Conservation (phyloP, 2,113 vertebrate species). For the Pantherophis guttatus region DNA sequence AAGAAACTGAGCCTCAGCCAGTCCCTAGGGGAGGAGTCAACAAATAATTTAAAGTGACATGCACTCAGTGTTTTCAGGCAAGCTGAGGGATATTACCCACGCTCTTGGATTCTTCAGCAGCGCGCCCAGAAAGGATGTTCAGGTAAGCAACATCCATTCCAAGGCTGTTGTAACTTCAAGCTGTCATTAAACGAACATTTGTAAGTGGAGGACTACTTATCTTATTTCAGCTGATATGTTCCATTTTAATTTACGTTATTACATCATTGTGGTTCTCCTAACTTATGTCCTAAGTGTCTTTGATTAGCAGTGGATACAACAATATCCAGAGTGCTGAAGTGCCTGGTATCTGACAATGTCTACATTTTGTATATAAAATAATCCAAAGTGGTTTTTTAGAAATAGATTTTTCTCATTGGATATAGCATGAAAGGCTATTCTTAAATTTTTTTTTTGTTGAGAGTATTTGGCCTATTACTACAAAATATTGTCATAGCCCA, state of each 20-base stretch:
- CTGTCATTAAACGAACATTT: neutral
- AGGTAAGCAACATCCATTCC: no score
- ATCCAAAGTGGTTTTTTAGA: conserved; percentile 12
- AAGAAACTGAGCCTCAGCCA: no score
- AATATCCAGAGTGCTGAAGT: neutral
- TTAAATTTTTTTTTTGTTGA: neutral
- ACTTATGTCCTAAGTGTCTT: neutral
- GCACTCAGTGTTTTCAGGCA: no score
- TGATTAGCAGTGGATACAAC: neutral
- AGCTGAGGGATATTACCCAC: no score
- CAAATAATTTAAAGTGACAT: no score
- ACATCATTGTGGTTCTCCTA: neutral
- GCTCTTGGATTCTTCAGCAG: no score
- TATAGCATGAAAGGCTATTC: neutral
- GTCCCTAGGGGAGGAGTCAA: no score
- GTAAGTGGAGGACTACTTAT: neutral
- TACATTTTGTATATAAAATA: conserved; percentile 1
- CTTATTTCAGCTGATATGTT: conserved; percentile 20
- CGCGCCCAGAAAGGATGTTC: no score
- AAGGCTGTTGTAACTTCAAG: neutral
- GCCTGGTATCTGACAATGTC: neutral
- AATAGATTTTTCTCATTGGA: neutral
- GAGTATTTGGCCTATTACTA: neutral
- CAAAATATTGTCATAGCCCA: neutral
- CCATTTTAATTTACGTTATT: conserved; percentile 23